These are phyloP conservation scores for Apodemus agrarius DNA, from an alignment of 2,797 vertebrate genomes.

Conservation along the genomic window DNA sequence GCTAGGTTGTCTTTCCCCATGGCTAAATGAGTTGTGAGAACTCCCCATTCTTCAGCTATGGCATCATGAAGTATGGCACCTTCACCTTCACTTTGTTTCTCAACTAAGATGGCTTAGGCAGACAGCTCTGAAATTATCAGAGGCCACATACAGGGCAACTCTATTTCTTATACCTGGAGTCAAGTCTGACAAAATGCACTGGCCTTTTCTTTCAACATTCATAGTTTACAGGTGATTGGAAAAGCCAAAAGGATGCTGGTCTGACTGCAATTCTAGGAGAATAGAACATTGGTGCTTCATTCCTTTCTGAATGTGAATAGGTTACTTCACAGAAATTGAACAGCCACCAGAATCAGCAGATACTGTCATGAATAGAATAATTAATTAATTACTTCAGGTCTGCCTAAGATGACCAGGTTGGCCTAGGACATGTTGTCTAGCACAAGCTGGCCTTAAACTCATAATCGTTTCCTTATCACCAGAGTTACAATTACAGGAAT, in stretches of 20 bases:
- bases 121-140: constrained; percentile 6
- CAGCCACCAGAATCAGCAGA: not conserved
- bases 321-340: not conserved
- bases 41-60: not conserved
- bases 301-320: not conserved
- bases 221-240: not conserved
- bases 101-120: not conserved
- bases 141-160: not conserved
- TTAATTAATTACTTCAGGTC: not conserved
- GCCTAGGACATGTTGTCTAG: not conserved
- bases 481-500: not conserved
- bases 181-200: not conserved
- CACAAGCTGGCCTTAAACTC: not conserved
- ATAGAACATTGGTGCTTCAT: not conserved
- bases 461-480: not conserved
- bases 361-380: not conserved
- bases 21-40: not conserved
- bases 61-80: not conserved
- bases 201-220: constrained; percentile 1
- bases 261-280: not conserved
- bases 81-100: constrained; percentile 4
- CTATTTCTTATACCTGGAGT: not conserved
- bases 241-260: not conserved
- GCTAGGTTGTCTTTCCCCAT: not conserved
- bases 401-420: not conserved